A percentile compares a stretch with the other conserved stretches of the same genome.
These are phyloP conservation scores for Himalopsyche kuldschensis DNA, from an alignment of 2,888 invertebrate species.

Conservation along the genomic window DNA sequence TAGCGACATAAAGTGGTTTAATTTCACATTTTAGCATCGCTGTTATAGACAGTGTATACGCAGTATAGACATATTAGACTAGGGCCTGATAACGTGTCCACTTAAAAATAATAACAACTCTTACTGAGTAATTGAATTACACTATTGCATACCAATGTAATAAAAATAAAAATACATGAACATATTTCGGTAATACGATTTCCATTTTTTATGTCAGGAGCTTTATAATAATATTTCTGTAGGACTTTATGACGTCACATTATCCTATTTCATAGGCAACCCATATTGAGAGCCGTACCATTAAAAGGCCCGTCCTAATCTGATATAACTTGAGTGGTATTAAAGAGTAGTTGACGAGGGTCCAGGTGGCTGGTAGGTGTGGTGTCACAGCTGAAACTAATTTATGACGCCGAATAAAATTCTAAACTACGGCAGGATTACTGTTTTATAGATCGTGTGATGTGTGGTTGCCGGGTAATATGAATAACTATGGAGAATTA, in stretches of 20 bases:
- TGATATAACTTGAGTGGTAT: constrained; percentile 38
- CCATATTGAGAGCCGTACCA: neutral
- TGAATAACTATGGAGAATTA: too few relatives aligned
- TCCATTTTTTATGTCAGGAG: neutral
- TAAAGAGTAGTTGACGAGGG: constrained; percentile 35
- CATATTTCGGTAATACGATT: neutral
- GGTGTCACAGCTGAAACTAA: constrained; percentile 15
- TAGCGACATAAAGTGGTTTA: too few relatives aligned
- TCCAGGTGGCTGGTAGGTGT: constrained; percentile 14
- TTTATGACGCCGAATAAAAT: constrained; percentile 29
- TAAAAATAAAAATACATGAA: too few relatives aligned
- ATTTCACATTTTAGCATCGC: too few relatives aligned
- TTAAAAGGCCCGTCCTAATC: constrained; percentile 27
- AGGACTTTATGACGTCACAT: neutral
- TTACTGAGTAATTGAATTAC: too few relatives aligned
- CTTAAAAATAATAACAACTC: too few relatives aligned
- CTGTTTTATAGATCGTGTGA: neutral
- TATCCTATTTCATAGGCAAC: neutral
- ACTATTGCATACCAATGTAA: too few relatives aligned
- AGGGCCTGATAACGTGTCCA: too few relatives aligned
- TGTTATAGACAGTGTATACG: too few relatives aligned
- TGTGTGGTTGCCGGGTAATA: neutral
- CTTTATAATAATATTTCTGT: neutral
- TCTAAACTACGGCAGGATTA: neutral
- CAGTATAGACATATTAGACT: too few relatives aligned